phyloP scores from a whole-genome alignment of 2,888 invertebrate species.

The Phengaris alcon region DNA sequence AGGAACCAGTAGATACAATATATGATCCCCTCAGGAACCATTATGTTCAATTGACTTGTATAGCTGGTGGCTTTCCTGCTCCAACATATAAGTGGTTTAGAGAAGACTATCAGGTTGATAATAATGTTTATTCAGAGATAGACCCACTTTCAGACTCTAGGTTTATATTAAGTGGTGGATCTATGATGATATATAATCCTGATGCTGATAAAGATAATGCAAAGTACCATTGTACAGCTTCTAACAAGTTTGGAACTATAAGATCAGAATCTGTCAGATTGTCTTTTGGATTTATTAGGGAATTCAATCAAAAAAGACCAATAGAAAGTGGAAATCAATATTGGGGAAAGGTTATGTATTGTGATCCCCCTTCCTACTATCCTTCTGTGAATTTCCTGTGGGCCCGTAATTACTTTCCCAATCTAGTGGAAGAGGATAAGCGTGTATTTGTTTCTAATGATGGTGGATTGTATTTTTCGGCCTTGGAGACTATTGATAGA shows the following conservation, averaged over 20 bases:
- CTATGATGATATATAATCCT: conserved; percentile 92
- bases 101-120: conserved; percentile 91
- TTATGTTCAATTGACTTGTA: conserved; percentile 88
- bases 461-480: conserved; percentile 96
- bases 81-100: conserved; percentile 94
- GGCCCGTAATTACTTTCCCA: conserved; percentile 93
- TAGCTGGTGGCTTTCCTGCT: conserved; percentile 92
- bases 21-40: conserved; percentile 89
- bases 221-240: conserved; percentile 93
- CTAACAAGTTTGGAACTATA: conserved; percentile 93
- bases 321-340: conserved; percentile 92
- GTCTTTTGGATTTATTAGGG: conserved; percentile 93
- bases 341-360: conserved; percentile 95
- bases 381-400: conserved; percentile 94
- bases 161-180: conserved; percentile 94
- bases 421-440: conserved; percentile 95
- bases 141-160: conserved; percentile 87
- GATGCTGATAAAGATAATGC: conserved; percentile 90
- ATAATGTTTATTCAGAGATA: conserved; percentile 84
- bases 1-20: conserved; percentile 89
- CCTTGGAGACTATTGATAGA: conserved; percentile 92
- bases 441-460: conserved; percentile 96
- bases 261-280: conserved; percentile 92
- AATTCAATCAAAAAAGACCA: conserved; percentile 93
- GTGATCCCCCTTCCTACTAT: conserved; percentile 95